Evolutionary conservation across 2,888 invertebrate species (phyloP), one percentile per base, ranked within the genome.

Genomic region (Gymnoscelis rufifasciata): DNA sequence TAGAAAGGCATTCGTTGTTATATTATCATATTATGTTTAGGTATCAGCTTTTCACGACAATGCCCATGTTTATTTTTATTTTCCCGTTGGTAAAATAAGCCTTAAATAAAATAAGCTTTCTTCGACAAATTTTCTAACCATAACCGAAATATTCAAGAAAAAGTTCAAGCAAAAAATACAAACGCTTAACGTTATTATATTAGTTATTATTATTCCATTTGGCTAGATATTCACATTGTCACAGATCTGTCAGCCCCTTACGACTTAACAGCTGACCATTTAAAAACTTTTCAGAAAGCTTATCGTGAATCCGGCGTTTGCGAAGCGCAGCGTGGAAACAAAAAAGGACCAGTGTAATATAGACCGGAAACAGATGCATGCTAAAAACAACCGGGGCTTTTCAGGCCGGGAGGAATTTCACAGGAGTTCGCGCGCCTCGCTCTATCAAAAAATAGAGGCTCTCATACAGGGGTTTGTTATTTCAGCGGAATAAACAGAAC

Each of bases 391-490:
- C 62, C 78, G 81, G 38, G 72, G 72, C 60, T 80, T 83, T 74
- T 69, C 84, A 68, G 29, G 19, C 15, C 27, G 49, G 7, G 23
- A 24, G 41, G 89, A 90, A 61, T 89, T 91, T 70, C 92, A 93
- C 74, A 90, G 92, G 57, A 86, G 89, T 56, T 91, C 90, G 57
- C 88, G 93, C 57, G 82, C 90, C 43, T 88, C 90, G 52, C 83
- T 93, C 41, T 93, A 92, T 72, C 86, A 81, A 59, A 92, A 92
- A 83, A 83, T 93, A 52, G 92, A 93, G 74, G 83, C 87, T 57
- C 83, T 93, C 74, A 76, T 93, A 42, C 83, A 84, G 57, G 90
- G 91, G 93, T 93, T 73, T 71, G 91, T 89, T 37, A 37, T 42
- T 35, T 35, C 23, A n/a, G 11, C 11, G 7, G 11, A 11, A 42